Evolutionary conservation across 1,140 invertebrate species (phyloP).

Genomic region (Elymnias hypermnestra): DNA sequence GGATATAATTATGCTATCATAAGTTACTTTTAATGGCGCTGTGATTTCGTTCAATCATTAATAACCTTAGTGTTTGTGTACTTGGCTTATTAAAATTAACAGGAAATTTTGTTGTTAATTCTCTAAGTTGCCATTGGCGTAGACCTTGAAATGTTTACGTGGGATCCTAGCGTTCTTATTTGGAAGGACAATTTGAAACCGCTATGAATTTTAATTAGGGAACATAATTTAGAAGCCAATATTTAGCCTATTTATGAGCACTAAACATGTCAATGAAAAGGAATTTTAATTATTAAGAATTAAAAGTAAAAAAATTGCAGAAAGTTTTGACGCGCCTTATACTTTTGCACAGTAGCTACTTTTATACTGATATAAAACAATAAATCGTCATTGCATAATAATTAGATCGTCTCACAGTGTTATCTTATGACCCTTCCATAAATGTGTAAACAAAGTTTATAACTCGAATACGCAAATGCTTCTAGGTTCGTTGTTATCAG

Average conservation of each 20-base stretch:
- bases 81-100: conserved; percentile 2
- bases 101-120: conserved; percentile 8
- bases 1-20: no score
- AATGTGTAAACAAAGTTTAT: conserved; percentile 9
- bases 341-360: no score
- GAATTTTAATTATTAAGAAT: no score
- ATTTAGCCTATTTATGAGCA: no score
- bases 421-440: conserved; percentile 21
- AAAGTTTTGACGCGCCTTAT: no score
- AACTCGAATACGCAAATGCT: conserved; percentile 9
- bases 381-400: conserved; percentile 6
- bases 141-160: conserved; percentile 11
- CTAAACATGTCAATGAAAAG: no score
- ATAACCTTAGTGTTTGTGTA: no score
- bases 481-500: conserved; percentile 11
- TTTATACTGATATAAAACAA: neutral
- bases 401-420: conserved; percentile 17
- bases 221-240: no score
- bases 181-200: conserved; percentile 3
- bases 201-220: conserved; percentile 12
- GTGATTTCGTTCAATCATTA: no score
- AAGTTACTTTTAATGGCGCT: no score
- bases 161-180: conserved; percentile 7
- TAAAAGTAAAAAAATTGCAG: no score
- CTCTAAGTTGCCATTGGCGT: conserved; percentile 2